These are phyloP conservation scores for Melanerpes aurifrons DNA, from an alignment of 2,113 vertebrate genomes.

Conservation along the genomic window DNA sequence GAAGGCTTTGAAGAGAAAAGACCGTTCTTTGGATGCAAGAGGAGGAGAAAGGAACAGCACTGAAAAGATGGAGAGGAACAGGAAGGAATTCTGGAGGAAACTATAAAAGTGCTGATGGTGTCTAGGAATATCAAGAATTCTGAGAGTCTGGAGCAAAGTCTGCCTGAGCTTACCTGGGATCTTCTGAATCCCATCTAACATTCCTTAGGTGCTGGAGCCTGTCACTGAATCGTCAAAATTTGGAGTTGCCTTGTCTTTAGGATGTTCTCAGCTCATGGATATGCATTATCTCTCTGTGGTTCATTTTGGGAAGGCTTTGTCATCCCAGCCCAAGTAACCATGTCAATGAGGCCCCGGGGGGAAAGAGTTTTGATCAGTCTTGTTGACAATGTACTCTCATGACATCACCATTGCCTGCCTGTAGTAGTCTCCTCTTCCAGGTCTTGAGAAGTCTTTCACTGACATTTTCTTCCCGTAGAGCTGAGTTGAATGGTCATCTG, in stretches of 20 bases:
- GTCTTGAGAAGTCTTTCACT: background rate
- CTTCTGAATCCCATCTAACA: background rate
- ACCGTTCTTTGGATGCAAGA: background rate
- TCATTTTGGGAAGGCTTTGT: background rate
- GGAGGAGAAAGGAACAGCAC: background rate
- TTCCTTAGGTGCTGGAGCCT: background rate
- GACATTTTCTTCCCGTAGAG: background rate
- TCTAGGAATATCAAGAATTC: background rate
- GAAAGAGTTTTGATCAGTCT: background rate
- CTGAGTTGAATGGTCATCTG: background rate
- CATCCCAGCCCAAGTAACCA: background rate
- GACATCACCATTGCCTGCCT: background rate
- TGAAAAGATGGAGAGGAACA: background rate
- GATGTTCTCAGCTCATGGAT: background rate
- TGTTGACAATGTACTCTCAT: background rate
- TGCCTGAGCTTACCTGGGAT: background rate
- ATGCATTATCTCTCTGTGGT: fast-evolving
- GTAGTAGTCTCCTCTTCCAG: background rate
- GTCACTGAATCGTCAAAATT: background rate
- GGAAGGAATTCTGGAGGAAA: background rate
- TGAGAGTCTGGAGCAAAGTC: background rate
- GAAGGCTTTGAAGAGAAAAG: background rate
- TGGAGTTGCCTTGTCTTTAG: background rate
- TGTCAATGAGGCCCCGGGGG: background rate
- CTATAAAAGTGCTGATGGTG: background rate